Conservation (phyloP, 2,113 vertebrate species). For the Microcebus ravelobensis region DNA sequence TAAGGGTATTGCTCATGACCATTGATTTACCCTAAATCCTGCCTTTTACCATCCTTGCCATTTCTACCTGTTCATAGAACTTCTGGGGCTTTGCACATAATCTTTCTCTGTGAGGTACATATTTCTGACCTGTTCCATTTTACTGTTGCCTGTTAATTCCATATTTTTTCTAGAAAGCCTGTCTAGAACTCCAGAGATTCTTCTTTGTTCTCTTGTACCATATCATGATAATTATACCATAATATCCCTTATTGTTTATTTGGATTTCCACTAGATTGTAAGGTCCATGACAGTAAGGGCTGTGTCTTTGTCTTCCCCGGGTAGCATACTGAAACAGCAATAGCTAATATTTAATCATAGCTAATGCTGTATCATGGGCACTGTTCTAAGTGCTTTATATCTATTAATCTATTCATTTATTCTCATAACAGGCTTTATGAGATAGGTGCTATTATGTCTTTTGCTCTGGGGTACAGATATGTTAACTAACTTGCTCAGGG, state of each 20-base stretch:
- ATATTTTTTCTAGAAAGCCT: background rate
- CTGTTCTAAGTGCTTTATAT: background rate
- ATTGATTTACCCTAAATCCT: background rate
- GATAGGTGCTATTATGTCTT: background rate
- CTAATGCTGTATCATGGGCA: background rate
- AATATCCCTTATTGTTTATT: background rate
- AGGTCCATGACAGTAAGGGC: background rate
- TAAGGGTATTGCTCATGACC: background rate
- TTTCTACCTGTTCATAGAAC: background rate
- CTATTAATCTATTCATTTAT: constrained; percentile 8
- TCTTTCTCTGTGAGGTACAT: background rate
- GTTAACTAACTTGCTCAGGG: background rate
- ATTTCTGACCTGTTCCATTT: background rate
- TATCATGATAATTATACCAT: background rate
- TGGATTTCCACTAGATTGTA: background rate
- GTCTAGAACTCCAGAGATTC: background rate
- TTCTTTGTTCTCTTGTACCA: background rate
- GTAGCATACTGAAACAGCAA: background rate
- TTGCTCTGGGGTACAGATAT: background rate
- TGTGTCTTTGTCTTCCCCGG: background rate
- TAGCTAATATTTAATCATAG: background rate
- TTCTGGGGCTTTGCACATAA: background rate
- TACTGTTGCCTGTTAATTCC: background rate
- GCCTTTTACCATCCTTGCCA: background rate
- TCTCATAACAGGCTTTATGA: background rate